Conservation (phyloP, 2,113 vertebrate genomes). For the Lethenteron camtschaticum region DNA sequence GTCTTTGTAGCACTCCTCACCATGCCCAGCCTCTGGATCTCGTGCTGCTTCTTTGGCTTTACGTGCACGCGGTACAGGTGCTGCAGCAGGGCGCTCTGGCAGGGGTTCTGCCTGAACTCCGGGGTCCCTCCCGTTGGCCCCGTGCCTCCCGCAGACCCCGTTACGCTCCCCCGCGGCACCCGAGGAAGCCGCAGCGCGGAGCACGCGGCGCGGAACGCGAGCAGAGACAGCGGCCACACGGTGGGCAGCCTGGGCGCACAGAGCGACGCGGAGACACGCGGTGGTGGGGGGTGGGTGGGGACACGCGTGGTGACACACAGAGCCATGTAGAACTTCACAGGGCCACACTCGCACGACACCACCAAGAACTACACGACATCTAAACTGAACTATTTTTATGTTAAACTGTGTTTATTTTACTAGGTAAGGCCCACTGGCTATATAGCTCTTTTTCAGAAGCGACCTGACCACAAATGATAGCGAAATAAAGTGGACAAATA, state of each 20-base stretch:
- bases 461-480: too few relatives aligned
- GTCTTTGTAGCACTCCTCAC: constrained; percentile 16
- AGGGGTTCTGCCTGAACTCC: constrained; percentile 40
- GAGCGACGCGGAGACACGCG: neutral
- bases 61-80: constrained; percentile 62
- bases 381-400: neutral
- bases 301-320: too few relatives aligned
- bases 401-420: constrained; percentile 2
- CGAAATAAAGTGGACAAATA: too few relatives aligned
- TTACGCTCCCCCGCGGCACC: constrained; percentile 6
- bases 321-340: too few relatives aligned
- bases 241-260: constrained; percentile 29
- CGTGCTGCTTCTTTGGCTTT: constrained; percentile 79
- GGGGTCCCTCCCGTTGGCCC: constrained; percentile 14
- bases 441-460: neutral
- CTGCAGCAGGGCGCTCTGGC: constrained; percentile 44
- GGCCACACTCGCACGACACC: neutral
- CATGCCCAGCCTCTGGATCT: constrained; percentile 42
- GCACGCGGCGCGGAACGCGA: constrained; percentile 43
- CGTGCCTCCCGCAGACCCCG: constrained; percentile 12
- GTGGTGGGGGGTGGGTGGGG: too few relatives aligned
- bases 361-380: neutral
- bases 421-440: neutral
- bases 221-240: constrained; percentile 54
- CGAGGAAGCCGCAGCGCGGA: constrained; percentile 37